Conservation (phyloP, 2,888 invertebrate species). For the Frankliniella intonsa region DNA sequence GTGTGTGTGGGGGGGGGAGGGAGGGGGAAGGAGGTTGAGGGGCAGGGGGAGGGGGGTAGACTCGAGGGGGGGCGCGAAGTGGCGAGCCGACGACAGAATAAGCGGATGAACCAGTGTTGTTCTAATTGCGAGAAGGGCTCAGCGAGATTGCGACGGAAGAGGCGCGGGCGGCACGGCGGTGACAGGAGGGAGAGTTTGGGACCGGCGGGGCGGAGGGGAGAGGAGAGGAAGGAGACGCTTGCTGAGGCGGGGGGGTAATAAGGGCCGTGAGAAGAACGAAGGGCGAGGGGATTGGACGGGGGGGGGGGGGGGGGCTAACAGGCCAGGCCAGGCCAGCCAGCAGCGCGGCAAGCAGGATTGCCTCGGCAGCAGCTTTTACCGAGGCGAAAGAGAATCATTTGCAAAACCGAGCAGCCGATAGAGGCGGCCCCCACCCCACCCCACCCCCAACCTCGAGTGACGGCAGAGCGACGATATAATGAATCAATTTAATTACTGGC, state of each 20-base stretch:
- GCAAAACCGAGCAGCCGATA: no score
- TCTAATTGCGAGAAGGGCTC: background rate
- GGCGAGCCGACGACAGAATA: constrained; percentile 3
- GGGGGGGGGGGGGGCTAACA: no score
- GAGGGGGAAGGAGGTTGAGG: background rate
- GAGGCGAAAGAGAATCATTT: no score
- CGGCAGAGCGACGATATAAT: no score
- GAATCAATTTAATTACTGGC: no score
- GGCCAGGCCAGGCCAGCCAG: background rate
- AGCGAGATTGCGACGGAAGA: background rate
- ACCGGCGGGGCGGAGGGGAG: background rate
- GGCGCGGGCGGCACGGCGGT: background rate
- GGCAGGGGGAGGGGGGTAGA: background rate
- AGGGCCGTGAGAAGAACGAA: no score
- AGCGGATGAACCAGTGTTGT: constrained; percentile 22
- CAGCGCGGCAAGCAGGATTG: background rate
- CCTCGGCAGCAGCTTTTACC: no score
- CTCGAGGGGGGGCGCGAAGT: background rate
- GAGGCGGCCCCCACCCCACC: no score
- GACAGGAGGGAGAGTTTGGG: background rate
- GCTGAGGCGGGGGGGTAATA: no score
- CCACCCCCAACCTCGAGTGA: no score
- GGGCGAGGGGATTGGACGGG: no score
- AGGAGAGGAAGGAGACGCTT: background rate
- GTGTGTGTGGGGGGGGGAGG: background rate